Evolutionary conservation across 1,140 invertebrate genomes (phyloP).

Genomic region (Monomorium pharaonis): DNA sequence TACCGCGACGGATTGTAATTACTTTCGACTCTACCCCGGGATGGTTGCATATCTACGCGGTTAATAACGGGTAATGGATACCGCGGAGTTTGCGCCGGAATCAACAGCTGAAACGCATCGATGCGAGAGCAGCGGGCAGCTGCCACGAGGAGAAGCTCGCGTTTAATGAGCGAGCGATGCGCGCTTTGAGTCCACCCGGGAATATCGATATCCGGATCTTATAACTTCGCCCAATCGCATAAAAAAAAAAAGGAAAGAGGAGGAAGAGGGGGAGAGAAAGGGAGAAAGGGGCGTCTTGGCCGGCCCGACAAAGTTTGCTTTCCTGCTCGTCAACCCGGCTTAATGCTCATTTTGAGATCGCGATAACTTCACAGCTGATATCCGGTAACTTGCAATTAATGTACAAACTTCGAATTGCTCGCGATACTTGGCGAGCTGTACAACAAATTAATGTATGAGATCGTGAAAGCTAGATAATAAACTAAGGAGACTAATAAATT

Average conservation of each 20-base stretch:
- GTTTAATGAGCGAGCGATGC: slow-evolving; percentile 51
- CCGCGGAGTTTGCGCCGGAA: slow-evolving; percentile 17
- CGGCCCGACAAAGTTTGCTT: background rate
- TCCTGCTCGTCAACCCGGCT: slow-evolving; percentile 13
- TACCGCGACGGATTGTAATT: slow-evolving; percentile 47
- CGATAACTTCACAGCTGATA: slow-evolving; percentile 29
- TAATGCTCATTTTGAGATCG: background rate
- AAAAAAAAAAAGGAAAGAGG: background rate
- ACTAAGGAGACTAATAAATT: background rate
- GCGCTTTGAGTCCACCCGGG: slow-evolving; percentile 23
- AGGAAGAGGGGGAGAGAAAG: background rate
- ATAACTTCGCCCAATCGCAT: background rate
- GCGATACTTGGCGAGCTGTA: background rate
- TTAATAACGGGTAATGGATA: slow-evolving; percentile 55
- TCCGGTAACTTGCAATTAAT: background rate
- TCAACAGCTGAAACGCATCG: slow-evolving; percentile 47
- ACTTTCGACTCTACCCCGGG: slow-evolving; percentile 34
- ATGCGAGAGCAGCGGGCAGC: slow-evolving; percentile 11
- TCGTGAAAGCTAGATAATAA: background rate
- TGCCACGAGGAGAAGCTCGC: slow-evolving; percentile 37
- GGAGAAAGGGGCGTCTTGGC: background rate
- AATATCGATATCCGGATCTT: slow-evolving; percentile 51
- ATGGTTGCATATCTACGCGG: slow-evolving; percentile 33
- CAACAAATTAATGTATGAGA: background rate
- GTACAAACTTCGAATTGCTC: background rate